Evolutionary conservation across 2,113 vertebrate species (phyloP).

Genomic region (Gavia stellata): DNA sequence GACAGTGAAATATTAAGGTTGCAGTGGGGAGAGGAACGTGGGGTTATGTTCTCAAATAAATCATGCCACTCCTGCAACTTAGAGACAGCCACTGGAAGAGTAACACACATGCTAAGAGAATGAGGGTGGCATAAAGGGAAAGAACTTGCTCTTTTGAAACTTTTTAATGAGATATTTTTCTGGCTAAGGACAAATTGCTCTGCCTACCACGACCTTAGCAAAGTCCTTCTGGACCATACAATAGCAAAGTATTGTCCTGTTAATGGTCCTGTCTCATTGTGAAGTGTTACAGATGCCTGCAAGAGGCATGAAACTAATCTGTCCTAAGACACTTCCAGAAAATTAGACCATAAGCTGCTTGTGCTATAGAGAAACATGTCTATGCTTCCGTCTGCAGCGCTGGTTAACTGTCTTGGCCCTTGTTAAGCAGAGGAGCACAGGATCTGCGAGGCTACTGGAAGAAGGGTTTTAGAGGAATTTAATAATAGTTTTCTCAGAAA

Average conservation of each 20-base stretch:
- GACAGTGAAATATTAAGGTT: not conserved
- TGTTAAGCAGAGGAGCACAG: not conserved
- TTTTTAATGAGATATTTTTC: not conserved
- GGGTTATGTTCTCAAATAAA: not conserved
- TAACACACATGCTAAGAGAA: not conserved
- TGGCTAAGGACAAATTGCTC: not conserved
- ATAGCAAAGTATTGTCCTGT: not conserved
- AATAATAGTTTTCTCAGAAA: not conserved
- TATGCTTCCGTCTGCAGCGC: not conserved
- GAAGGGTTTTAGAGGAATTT: not conserved
- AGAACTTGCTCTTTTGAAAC: not conserved
- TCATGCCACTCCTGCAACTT: not conserved
- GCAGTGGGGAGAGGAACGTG: fast-evolving
- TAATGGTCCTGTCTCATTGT: not conserved
- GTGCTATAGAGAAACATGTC: not conserved
- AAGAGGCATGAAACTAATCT: not conserved
- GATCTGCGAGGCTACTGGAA: not conserved
- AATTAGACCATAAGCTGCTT: constrained; percentile 10
- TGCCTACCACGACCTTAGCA: not conserved
- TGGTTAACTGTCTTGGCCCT: not conserved
- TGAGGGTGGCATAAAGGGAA: not conserved
- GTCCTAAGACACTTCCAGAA: not conserved
- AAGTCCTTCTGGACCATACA: not conserved
- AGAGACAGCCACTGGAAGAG: not conserved
- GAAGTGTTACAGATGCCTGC: not conserved